Conservation (phyloP, 1,140 invertebrate genomes). For the Aphelinus atriplicis region DNA sequence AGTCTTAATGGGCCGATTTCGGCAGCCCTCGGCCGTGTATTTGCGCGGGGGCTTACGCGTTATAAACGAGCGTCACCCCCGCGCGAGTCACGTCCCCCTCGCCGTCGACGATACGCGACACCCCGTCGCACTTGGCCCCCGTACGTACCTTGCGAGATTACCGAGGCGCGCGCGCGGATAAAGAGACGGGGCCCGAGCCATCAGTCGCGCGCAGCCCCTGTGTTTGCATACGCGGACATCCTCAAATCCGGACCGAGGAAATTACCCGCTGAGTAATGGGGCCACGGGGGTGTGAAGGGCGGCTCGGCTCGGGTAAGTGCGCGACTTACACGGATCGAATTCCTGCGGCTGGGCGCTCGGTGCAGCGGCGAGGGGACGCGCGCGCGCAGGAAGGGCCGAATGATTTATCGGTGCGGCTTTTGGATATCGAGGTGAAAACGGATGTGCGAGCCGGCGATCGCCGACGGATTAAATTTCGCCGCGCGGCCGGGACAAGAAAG, state of each 20-base stretch:
- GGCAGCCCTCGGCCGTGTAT: constrained; percentile 27
- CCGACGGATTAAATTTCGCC: too few species aligned
- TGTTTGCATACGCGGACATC: constrained; percentile 28
- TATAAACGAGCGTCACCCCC: too few species aligned
- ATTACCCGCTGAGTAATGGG: constrained; percentile 16
- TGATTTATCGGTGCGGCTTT: too few species aligned
- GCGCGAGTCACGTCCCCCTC: too few species aligned
- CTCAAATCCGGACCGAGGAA: constrained; percentile 10
- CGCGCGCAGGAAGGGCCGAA: too few species aligned
- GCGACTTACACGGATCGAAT: too few species aligned
- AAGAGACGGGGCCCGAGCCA: background rate
- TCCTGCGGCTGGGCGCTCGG: too few species aligned
- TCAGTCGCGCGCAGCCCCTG: background rate
- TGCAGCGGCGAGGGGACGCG: too few species aligned
- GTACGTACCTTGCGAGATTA: too few species aligned
- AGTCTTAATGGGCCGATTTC: constrained; percentile 32
- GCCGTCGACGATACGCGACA: background rate
- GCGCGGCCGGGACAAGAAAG: too few species aligned
- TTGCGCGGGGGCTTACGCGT: constrained; percentile 36
- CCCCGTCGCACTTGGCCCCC: background rate
- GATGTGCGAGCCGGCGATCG: too few species aligned
- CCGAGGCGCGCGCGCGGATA: constrained; percentile 30
- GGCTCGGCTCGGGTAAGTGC: background rate
- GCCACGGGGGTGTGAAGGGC: background rate
- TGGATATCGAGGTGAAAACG: too few species aligned